These are phyloP conservation scores for Loxodonta africana DNA, from an alignment of 2,113 vertebrate species.

Conservation along the genomic window DNA sequence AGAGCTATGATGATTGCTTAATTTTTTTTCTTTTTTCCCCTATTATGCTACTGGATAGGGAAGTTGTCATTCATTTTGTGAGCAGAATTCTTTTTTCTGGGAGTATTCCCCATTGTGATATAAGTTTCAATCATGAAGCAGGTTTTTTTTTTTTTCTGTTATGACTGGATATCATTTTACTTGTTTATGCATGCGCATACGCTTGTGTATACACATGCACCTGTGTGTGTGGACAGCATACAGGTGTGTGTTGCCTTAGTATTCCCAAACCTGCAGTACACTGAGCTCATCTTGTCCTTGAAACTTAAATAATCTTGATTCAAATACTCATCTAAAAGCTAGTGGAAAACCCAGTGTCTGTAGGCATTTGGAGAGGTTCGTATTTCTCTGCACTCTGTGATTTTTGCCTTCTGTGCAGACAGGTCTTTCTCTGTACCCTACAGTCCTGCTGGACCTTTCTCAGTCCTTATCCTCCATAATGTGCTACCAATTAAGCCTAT, in stretches of 20 bases:
- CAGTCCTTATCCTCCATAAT: neutral
- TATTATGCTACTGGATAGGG: neutral
- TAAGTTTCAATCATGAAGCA: neutral
- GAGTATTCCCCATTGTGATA: neutral
- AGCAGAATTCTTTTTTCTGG: neutral
- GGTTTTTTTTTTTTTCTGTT: neutral
- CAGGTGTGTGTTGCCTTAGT: neutral
- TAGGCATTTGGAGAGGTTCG: neutral
- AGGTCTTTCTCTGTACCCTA: neutral
- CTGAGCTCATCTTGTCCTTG: neutral
- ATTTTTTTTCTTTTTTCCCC: neutral
- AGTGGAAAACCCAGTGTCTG: neutral
- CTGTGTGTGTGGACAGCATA: neutral
- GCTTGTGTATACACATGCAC: too few species aligned
- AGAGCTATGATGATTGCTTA: neutral
- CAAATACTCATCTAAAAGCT: neutral
- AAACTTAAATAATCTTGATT: neutral
- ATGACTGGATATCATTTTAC: neutral
- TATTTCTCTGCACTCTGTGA: neutral
- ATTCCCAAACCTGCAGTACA: neutral
- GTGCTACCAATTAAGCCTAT: neutral
- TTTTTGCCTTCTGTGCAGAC: neutral
- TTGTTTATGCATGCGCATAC: neutral
- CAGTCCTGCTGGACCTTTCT: neutral
- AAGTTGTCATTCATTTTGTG: neutral